phyloP scores from a whole-genome alignment of 2,113 vertebrate species.

The Gasterosteus aculeatus region DNA sequence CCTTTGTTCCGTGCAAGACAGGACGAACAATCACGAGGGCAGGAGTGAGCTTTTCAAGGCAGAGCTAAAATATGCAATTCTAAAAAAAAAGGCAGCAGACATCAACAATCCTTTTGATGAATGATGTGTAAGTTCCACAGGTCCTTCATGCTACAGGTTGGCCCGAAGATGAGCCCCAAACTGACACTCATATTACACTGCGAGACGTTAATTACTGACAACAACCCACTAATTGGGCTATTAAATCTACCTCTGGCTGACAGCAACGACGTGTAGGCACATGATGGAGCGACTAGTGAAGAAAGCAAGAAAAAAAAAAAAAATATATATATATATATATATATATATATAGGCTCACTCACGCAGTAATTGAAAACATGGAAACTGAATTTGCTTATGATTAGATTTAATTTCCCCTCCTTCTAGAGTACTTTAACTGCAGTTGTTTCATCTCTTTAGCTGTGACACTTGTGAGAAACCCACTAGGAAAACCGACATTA shows the following conservation, averaged over 20 bases:
- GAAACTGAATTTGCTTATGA: neutral
- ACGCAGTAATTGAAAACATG: neutral
- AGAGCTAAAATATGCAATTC: neutral
- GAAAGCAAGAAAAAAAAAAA: too few relatives aligned
- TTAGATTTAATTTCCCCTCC: neutral
- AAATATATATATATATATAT: too few relatives aligned
- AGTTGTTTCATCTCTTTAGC: neutral
- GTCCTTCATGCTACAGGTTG: neutral
- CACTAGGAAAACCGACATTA: constrained; percentile 20
- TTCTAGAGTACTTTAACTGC: neutral
- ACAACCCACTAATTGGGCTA: neutral
- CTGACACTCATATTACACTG: neutral
- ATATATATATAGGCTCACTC: neutral
- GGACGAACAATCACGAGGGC: constrained; percentile 1
- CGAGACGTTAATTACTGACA: neutral
- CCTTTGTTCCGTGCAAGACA: constrained; percentile 20
- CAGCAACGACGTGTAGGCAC: neutral
- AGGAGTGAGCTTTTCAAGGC: neutral
- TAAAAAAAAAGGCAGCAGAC: neutral
- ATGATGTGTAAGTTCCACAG: neutral
- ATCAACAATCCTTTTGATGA: neutral
- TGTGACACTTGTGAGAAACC: neutral
- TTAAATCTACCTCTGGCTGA: neutral
- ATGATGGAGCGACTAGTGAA: neutral
- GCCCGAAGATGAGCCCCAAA: neutral